Evolutionary conservation across 2,113 vertebrate genomes (phyloP).

Genomic region (Carettochelys insculpta): DNA sequence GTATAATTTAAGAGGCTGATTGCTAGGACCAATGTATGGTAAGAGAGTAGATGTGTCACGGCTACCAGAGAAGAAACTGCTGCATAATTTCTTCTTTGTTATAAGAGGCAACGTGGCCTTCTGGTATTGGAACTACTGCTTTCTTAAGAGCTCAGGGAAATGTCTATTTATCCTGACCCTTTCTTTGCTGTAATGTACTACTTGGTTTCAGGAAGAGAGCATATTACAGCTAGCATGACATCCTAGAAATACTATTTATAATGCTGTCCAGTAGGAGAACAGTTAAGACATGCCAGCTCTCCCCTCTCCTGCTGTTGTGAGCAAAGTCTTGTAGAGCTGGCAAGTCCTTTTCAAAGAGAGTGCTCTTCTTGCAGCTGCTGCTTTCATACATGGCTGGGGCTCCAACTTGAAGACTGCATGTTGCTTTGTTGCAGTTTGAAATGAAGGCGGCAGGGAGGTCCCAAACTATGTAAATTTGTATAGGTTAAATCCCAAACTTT

Average conservation of each 20-base stretch:
- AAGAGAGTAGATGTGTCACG: background rate
- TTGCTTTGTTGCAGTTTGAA: background rate
- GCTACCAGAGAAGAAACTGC: background rate
- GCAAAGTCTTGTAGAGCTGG: background rate
- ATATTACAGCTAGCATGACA: background rate
- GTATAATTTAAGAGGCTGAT: background rate
- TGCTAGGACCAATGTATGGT: background rate
- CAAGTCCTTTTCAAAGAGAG: background rate
- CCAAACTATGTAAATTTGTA: background rate
- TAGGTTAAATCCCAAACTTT: background rate
- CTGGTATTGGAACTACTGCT: background rate
- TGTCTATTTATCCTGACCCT: rapidly evolving
- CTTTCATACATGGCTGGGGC: background rate
- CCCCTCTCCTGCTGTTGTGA: background rate
- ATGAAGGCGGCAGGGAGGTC: background rate
- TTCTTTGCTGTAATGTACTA: background rate
- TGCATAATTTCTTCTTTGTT: background rate
- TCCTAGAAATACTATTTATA: background rate
- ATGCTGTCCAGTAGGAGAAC: background rate
- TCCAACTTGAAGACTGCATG: background rate
- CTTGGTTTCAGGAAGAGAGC: background rate
- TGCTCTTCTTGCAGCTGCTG: background rate
- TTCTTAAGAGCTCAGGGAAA: rapidly evolving
- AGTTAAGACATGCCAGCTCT: background rate
- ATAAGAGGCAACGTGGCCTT: background rate